Evolutionary conservation across 1,140 invertebrate genomes (phyloP).

Genomic region (Phortica variegata): DNA sequence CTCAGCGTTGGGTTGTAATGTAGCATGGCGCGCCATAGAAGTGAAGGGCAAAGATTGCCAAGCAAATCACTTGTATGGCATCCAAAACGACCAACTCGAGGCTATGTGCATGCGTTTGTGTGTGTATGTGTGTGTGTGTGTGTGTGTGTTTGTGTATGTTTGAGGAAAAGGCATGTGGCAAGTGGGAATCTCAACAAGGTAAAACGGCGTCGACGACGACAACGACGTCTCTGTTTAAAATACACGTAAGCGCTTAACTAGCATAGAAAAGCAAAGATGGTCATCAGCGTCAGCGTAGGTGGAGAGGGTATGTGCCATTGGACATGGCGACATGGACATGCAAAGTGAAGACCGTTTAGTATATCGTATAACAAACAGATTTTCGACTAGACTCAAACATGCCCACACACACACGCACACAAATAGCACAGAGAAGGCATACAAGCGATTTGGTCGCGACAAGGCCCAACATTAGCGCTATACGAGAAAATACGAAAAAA

Average conservation of each 20-base stretch:
- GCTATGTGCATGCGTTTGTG: not conserved
- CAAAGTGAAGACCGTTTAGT: not conserved
- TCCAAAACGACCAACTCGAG: constrained; percentile 8
- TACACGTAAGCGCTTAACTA: too few relatives aligned
- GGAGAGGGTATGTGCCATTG: too few relatives aligned
- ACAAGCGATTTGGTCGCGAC: too few relatives aligned
- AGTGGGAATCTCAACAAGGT: constrained; percentile 47
- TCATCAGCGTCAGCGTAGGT: not conserved
- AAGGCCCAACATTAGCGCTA: too few relatives aligned
- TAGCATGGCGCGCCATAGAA: not conserved
- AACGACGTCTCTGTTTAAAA: constrained; percentile 20
- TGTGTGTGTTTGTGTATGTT: constrained; percentile 6
- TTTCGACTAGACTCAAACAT: too few relatives aligned
- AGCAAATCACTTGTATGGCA: constrained; percentile 35
- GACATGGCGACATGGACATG: not conserved
- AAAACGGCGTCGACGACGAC: constrained; percentile 13
- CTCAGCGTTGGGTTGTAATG: too few relatives aligned
- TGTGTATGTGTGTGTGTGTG: not conserved
- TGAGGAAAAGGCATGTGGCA: not conserved
- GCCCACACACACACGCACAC: too few relatives aligned
- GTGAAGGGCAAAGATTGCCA: not conserved
- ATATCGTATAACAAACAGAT: constrained; percentile 45
- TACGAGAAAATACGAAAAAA: too few relatives aligned
- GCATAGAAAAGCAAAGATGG: not conserved
- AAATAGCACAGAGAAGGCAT: too few relatives aligned